Base-by-base conservation (phyloP, 2,888 invertebrate species). In the Patella pellucida region DNA sequence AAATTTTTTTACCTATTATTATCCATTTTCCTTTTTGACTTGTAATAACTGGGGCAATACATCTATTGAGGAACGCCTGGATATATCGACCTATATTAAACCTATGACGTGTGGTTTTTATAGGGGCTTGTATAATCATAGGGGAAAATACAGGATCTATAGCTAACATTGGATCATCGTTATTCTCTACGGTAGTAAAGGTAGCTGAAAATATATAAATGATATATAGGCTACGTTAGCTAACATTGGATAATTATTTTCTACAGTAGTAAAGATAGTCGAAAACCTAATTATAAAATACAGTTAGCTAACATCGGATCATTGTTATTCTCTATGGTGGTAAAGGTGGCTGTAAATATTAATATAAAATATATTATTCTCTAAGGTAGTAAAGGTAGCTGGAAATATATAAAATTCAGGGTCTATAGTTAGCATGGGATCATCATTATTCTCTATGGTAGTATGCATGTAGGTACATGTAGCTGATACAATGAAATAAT, bases 1-100 rank as follows among this genome's bases (percentile, higher is more conserved):
- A 41, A 7, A 14, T 9, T n/a, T 23, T 68, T 75, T 72, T 80
- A 88, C 89, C 87, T 50, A 87, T 73, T 23, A 89, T 81, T 31
- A 83, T 67, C 81, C 83, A 85, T 75, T 86, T 78, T 12, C 78
- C 83, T 72, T 79, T 83, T 12, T 87, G 11, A 19, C 23, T 19
- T 12, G 62, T 83, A 3, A 88, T 81, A 19, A 86, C 83, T 15
- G 75, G 68, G 19, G 86, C 86, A 11, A 87, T 78, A 31, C 78
- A 81, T 56, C 84, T 78, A 74, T 84, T 87, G 62, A 87, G 71
- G 9, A 82, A 41, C 9, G 77, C 81, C 77, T 88, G 89, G 14
- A 89, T 74, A 12, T 78, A 67, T 14, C 78, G 71, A 7, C 85
- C 83, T 4, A 85, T 71, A 54, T 81, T 78, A 56, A 79, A 72